A percentile compares a stretch with the other conserved stretches of the same genome.
Conservation (phyloP, 2,113 vertebrate genomes). For the Setophaga kirtlandii region DNA sequence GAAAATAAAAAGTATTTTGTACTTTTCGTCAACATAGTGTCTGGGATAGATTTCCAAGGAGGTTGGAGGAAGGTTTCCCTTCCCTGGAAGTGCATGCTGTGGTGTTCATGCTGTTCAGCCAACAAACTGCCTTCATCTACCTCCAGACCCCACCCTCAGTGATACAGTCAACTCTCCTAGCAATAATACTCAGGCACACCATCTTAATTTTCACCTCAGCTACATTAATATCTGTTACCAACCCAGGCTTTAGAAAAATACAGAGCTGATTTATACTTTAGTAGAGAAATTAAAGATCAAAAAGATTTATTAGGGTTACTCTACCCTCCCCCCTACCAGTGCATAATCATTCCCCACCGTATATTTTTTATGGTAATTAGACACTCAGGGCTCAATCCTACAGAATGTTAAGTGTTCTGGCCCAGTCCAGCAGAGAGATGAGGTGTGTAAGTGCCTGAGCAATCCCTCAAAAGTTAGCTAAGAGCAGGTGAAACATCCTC, state of each 20-base stretch:
- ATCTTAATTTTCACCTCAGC: constrained; percentile 27
- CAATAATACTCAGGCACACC: constrained; percentile 44
- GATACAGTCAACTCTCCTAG: background rate
- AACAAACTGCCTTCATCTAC: background rate
- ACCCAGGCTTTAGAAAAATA: constrained; percentile 48
- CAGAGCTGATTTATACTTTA: constrained; percentile 64
- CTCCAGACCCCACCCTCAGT: background rate
- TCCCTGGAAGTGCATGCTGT: background rate
- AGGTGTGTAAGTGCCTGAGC: background rate
- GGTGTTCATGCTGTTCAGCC: background rate
- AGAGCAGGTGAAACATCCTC: background rate
- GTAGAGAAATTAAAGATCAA: constrained; percentile 66
- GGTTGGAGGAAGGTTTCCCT: background rate
- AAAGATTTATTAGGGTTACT: constrained; percentile 68
- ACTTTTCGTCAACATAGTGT: background rate
- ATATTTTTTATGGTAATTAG: constrained; percentile 68
- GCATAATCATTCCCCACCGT: constrained; percentile 55
- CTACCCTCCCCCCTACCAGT: constrained; percentile 32
- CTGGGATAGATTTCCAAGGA: background rate
- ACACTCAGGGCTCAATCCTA: constrained; percentile 36
- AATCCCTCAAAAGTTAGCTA: constrained; percentile 23
- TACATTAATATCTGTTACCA: constrained; percentile 57
- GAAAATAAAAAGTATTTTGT: background rate
- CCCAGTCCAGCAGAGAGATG: background rate
- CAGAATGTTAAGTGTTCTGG: constrained; percentile 55